Conservation (phyloP, 1,140 invertebrate species). For the Hycleus phaleratus region DNA sequence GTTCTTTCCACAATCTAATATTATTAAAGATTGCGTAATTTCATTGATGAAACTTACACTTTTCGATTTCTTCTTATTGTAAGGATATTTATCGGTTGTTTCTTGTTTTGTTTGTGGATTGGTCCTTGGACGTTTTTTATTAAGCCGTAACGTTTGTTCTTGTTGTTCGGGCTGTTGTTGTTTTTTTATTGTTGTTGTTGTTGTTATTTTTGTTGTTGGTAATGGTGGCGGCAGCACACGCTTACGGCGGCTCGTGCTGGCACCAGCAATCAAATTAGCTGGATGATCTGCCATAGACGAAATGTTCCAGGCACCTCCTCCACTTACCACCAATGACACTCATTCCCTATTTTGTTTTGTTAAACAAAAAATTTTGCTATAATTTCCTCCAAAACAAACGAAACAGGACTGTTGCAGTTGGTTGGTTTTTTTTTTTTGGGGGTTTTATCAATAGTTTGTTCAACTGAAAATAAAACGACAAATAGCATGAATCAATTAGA, state of each 20-base stretch:
- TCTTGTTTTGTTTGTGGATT: background rate
- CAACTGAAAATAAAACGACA: too few relatives aligned
- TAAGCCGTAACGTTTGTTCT: background rate
- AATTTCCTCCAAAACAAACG: too few relatives aligned
- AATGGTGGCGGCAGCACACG: constrained; percentile 39
- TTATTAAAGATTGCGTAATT: too few relatives aligned
- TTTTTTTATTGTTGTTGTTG: constrained; percentile 20
- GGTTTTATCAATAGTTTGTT: too few relatives aligned
- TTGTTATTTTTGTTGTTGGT: constrained; percentile 29
- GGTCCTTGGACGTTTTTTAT: background rate
- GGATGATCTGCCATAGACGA: constrained; percentile 42
- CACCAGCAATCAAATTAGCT: constrained; percentile 39
- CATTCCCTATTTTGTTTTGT: constrained; percentile 36
- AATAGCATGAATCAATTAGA: too few relatives aligned
- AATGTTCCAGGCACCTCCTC: constrained; percentile 38
- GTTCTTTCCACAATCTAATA: too few relatives aligned
- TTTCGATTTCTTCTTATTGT: too few relatives aligned
- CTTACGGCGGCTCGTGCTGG: constrained; percentile 41
- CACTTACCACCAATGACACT: constrained; percentile 38
- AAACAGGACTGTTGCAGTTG: too few relatives aligned
- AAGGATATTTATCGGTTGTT: too few relatives aligned
- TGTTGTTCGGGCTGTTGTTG: constrained; percentile 1
- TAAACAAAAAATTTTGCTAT: background rate
- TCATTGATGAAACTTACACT: too few relatives aligned
- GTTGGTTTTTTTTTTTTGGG: too few relatives aligned